These are phyloP conservation scores for Silurus lanzhouensis DNA, from an alignment of 2,797 vertebrate genomes.

Conservation along the genomic window DNA sequence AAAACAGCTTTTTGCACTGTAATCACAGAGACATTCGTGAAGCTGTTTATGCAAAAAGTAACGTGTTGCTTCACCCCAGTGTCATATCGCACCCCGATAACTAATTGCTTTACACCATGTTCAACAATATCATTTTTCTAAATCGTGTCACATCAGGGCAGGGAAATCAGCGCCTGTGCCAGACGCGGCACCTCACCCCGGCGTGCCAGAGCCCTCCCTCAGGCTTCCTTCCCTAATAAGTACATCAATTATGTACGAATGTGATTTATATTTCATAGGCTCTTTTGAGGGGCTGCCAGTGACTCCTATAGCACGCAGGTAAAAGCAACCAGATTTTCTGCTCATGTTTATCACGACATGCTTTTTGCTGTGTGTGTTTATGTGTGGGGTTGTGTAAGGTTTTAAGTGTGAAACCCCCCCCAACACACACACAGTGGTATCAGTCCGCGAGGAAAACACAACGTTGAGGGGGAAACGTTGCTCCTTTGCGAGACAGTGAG, in stretches of 20 bases:
- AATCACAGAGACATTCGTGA: background rate
- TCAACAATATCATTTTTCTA: background rate
- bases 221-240: conserved; percentile 43
- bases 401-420: background rate
- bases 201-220: conserved; percentile 25
- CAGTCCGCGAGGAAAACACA: background rate
- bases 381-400: background rate
- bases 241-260: conserved; percentile 48
- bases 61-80: background rate
- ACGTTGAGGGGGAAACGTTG: background rate
- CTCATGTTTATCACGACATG: background rate
- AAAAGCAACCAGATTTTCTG: background rate
- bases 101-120: background rate
- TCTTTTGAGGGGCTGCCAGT: conserved; percentile 33
- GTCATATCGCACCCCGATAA: background rate
- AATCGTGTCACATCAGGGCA: background rate
- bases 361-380: background rate
- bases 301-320: background rate
- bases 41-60: background rate
- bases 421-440: background rate
- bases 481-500: conserved; percentile 30
- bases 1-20: background rate
- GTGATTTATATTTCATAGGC: conserved; percentile 50
- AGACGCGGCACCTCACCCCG: conserved; percentile 13
- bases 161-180: background rate